These are phyloP conservation scores for Serrognathus titanus DNA, from an alignment of 2,888 invertebrate species.

Conservation along the genomic window DNA sequence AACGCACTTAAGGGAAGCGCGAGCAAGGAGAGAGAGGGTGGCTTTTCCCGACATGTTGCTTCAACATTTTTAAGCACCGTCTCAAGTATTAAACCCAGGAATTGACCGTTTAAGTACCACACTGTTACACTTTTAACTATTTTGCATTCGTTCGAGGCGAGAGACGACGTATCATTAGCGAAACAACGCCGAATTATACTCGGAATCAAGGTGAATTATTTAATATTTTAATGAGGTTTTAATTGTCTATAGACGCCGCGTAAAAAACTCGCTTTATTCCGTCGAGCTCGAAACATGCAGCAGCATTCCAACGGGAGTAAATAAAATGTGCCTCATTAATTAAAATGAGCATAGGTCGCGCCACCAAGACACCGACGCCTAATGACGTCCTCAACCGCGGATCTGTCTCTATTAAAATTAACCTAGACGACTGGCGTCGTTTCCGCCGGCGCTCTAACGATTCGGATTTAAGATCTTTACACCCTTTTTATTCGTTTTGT, in stretches of 20 bases:
- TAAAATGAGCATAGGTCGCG: slow-evolving; percentile 6
- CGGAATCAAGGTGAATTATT: no score
- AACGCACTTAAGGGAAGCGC: neutral
- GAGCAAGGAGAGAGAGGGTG: neutral
- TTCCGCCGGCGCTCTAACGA: neutral
- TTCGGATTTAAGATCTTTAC: no score
- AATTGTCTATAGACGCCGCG: no score
- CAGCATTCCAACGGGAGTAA: neutral
- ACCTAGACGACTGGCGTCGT: neutral
- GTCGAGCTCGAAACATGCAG: no score
- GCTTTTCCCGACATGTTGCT: neutral
- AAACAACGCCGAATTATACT: no score
- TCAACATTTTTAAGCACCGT: slow-evolving; percentile 1
- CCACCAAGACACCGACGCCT: neutral
- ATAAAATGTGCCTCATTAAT: slow-evolving; percentile 17
- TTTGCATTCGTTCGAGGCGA: no score
- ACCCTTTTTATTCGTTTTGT: no score
- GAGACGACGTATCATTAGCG: no score
- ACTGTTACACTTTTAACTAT: no score
- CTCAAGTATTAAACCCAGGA: slow-evolving; percentile 1
- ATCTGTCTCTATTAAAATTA: slow-evolving; percentile 3
- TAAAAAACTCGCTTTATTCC: no score
- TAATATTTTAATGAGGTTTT: no score
- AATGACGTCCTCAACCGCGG: slow-evolving; percentile 2
- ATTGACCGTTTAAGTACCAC: neutral